These are phyloP conservation scores for Clunio marinus DNA, from an alignment of 2,888 invertebrate genomes.

Conservation along the genomic window DNA sequence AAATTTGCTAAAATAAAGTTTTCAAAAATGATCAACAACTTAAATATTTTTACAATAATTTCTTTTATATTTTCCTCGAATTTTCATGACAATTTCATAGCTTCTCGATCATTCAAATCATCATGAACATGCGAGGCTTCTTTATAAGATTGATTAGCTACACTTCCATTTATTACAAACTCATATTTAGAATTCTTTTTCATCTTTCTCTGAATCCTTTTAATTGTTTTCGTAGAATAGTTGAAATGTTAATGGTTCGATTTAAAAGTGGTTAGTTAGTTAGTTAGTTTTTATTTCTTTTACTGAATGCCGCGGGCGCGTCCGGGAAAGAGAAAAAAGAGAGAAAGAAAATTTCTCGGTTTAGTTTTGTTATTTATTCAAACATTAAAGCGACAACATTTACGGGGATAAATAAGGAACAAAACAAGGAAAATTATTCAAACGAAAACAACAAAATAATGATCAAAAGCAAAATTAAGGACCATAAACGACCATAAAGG, in stretches of 20 bases:
- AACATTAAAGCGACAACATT: background rate
- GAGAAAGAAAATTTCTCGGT: background rate
- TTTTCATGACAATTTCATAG: background rate
- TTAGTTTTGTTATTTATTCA: background rate
- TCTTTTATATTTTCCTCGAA: no score
- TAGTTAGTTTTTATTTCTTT: background rate
- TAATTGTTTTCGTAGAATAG: background rate
- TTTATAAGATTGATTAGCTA: constrained; percentile 2
- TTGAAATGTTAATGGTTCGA: constrained; percentile 25
- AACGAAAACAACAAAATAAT: constrained; percentile 7
- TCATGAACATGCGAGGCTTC: background rate
- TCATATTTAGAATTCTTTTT: background rate
- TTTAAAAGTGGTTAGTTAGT: background rate
- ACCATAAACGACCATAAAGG: background rate
- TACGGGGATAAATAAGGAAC: background rate
- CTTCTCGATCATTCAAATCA: background rate
- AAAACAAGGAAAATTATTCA: background rate
- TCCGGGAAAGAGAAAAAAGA: background rate
- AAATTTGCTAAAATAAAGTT: background rate
- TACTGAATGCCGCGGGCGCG: background rate
- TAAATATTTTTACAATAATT: no score
- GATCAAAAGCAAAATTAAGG: background rate
- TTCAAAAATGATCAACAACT: background rate
- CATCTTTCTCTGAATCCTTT: background rate
- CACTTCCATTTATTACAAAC: constrained; percentile 5